Evolutionary conservation across 1,140 invertebrate genomes (phyloP).

Genomic region (Drosophila nigrodunni): DNA sequence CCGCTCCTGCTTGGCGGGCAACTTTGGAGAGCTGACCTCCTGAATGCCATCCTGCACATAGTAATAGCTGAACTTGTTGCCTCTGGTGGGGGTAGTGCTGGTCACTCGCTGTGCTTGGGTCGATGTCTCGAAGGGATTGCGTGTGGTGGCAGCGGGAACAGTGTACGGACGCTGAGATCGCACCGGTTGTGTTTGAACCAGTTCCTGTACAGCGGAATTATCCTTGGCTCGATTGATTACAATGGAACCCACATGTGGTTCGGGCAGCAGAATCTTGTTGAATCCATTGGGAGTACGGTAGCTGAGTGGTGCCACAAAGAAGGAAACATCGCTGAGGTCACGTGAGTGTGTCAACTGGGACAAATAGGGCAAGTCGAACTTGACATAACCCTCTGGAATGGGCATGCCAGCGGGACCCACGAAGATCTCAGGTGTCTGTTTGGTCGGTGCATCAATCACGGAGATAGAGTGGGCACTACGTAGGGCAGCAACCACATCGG

Average conservation of each 20-base stretch:
- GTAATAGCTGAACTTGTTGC: conserved; percentile 81
- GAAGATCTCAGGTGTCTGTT: conserved; percentile 90
- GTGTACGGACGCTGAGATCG: conserved; percentile 56
- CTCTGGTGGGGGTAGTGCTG: conserved; percentile 48
- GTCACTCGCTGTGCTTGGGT: conserved; percentile 45
- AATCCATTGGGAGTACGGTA: conserved; percentile 92
- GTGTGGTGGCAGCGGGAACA: conserved; percentile 43
- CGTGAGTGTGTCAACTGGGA: conserved; percentile 89
- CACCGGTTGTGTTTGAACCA: conserved; percentile 25
- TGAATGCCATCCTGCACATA: conserved; percentile 78
- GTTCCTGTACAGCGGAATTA: conserved; percentile 30
- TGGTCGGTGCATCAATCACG: conserved; percentile 89
- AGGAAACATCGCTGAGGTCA: conserved; percentile 90
- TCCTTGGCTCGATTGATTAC: conserved; percentile 87
- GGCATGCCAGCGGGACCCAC: conserved; percentile 91
- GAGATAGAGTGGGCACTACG: conserved; percentile 90
- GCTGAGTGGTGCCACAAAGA: conserved; percentile 93
- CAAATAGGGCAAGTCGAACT: conserved; percentile 93
- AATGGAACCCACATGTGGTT: conserved; percentile 93
- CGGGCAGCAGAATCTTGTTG: conserved; percentile 92
- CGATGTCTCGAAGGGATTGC: conserved; percentile 67
- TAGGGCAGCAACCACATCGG: conserved; percentile 89
- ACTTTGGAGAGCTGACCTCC: conserved; percentile 72
- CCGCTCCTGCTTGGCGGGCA: conserved; percentile 67
- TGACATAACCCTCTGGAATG: conserved; percentile 89